Conservation (phyloP, 2,113 vertebrate genomes). For the Loxodonta africana region DNA sequence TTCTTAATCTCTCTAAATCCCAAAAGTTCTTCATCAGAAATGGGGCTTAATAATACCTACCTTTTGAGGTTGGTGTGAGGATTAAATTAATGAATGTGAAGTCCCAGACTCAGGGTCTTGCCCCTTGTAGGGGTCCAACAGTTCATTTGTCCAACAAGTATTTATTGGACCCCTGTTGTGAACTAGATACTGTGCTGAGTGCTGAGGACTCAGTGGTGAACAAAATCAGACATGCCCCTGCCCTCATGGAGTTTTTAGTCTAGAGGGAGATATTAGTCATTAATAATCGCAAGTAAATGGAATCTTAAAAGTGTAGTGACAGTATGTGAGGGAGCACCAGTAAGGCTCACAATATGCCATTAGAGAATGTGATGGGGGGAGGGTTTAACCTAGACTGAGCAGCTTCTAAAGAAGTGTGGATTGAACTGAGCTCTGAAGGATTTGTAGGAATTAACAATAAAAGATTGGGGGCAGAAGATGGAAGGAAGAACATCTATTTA, state of each 20-base stretch:
- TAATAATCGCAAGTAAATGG: neutral
- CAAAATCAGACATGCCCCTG: neutral
- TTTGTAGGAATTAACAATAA: constrained; percentile 17
- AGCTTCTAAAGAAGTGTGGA: neutral
- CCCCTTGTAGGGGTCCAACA: too few relatives aligned
- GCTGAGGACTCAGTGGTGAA: neutral
- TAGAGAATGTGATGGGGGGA: neutral
- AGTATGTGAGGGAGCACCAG: neutral
- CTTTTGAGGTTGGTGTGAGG: too few relatives aligned
- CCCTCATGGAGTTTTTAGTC: neutral
- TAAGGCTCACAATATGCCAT: neutral
- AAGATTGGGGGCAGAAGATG: neutral
- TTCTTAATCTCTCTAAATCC: too few relatives aligned
- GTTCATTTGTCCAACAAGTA: too few relatives aligned
- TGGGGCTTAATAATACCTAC: neutral
- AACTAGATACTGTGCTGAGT: neutral
- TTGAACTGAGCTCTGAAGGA: neutral
- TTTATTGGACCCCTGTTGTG: neutral
- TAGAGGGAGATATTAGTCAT: neutral
- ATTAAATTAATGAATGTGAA: too few relatives aligned
- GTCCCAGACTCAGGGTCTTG: too few relatives aligned
- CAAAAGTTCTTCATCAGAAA: neutral
- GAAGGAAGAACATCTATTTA: neutral
- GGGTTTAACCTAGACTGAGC: neutral
- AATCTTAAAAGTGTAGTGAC: neutral